Base-by-base conservation (phyloP, 2,113 vertebrate genomes). In the Chlorodrepanis virens region DNA sequence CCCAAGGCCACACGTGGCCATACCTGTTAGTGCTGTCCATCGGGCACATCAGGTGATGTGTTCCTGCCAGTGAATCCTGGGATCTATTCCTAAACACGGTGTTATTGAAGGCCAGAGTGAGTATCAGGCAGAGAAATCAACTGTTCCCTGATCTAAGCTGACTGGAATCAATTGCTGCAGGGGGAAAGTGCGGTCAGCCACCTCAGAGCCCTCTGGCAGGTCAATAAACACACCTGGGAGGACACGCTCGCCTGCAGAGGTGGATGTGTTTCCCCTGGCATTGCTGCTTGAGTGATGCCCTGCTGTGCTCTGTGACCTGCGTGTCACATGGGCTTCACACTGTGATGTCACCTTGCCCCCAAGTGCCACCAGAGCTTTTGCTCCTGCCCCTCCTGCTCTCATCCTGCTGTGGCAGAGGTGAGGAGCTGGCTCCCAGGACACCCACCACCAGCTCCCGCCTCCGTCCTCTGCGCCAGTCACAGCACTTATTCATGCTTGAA, bases 181-280 rank as follows among this genome's bases (percentile, higher is more conserved):
- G 91, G 59, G 63, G 23, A 76, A 84, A 70, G 59, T 2, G 37
- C 12, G 4, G 63, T 75, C 89, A 93, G 81, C 72, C 64, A 31
- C 14, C 56, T 19, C 65, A 0, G 21, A 89, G 87, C 72, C 83
- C 93, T 94, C 45, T 67, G 84, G 68, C 87, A 84, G 83, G 90
- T 96, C 95, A 89, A 87, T 91, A 87, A 96, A 82, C 37, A n/a
- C 71, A 72, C 91, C 77, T 21, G 64, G 25, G 69, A 59, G 79
- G 71, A 50, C 27, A 8, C 2, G 6, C 70, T 91, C 0, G 1
- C 42, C 63, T 12, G 1, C 0, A 0, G 31, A 19, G 50, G 4
- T 3, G 72, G 69, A 40, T 0, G 15, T 8, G 64, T 35, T 27
- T 68, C 42, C 59, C 45, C 23, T 1, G 20, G 35, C 56, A 45